These are phyloP conservation scores for Hyperoplus lanceolatus DNA, from an alignment of 2,797 vertebrate species.

Conservation along the genomic window DNA sequence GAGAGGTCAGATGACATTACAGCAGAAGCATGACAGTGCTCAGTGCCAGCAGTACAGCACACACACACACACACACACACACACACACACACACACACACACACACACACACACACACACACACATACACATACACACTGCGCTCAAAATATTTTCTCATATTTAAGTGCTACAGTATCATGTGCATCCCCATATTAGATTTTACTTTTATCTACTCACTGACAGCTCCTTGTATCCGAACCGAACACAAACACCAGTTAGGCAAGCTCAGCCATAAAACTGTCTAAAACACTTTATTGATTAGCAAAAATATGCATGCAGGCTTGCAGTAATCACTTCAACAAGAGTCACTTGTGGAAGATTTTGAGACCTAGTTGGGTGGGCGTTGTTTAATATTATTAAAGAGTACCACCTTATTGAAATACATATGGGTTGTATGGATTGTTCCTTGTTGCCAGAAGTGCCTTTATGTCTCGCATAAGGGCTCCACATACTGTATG, in stretches of 20 bases:
- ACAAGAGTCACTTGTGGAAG: slow-evolving; percentile 11
- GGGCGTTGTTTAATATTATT: slow-evolving; percentile 6
- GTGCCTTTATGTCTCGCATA: slow-evolving; percentile 17
- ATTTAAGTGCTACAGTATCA: slow-evolving; percentile 45
- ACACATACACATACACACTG: slow-evolving; percentile 22
- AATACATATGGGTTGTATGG: neutral
- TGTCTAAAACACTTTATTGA: slow-evolving; percentile 39
- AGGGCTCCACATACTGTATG: slow-evolving; percentile 26
- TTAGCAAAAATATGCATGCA: slow-evolving; percentile 16
- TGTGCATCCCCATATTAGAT: slow-evolving; percentile 65
- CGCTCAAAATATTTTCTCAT: slow-evolving; percentile 43
- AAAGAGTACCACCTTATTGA: neutral
- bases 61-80: slow-evolving; percentile 11
- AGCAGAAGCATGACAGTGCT: slow-evolving; percentile 64
- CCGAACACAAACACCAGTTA: slow-evolving; percentile 36
- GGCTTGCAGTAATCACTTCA: slow-evolving; percentile 6
- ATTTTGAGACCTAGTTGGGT: neutral
- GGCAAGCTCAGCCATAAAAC: slow-evolving; percentile 36
- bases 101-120: slow-evolving; percentile 5
- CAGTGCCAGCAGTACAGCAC: slow-evolving; percentile 48
- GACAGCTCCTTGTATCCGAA: slow-evolving; percentile 57
- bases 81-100: slow-evolving; percentile 9
- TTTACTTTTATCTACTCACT: slow-evolving; percentile 49
- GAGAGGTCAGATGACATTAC: slow-evolving; percentile 74
- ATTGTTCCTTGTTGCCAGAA: slow-evolving; percentile 10